Percentiles rank a stretch among this genome's conserved stretches.
Conservation (phyloP, 2,797 vertebrate species). For the Hyperoplus immaculatus region DNA sequence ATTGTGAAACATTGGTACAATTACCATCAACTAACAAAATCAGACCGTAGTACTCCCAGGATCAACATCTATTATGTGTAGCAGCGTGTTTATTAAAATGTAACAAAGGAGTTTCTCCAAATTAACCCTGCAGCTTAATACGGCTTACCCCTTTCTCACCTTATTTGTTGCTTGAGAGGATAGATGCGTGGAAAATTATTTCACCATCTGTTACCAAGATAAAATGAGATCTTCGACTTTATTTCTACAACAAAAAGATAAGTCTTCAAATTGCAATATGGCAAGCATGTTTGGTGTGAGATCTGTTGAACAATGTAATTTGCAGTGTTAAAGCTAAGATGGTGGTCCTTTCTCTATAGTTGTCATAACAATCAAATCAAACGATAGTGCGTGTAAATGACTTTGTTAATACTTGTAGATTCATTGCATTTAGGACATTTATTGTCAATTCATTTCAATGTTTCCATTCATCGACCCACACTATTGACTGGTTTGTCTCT, state of each 20-base stretch:
- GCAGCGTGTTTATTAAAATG: neutral
- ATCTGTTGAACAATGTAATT: constrained; percentile 1
- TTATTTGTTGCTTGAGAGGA: neutral
- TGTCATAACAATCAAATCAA: neutral
- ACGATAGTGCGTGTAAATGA: neutral
- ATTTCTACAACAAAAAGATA: neutral
- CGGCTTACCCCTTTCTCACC: neutral
- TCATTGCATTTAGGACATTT: neutral
- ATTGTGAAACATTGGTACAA: constrained; percentile 3
- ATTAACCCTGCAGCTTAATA: neutral
- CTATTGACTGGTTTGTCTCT: constrained; percentile 1
- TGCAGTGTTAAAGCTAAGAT: neutral
- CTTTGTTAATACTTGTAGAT: neutral
- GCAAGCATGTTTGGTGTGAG: neutral
- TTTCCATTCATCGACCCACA: neutral
- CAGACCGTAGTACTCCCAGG: neutral
- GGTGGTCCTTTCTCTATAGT: neutral
- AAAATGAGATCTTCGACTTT: neutral
- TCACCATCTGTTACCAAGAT: constrained; percentile 4
- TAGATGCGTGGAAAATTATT: neutral
- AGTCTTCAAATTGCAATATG: neutral
- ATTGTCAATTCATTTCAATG: neutral
- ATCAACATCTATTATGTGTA: constrained; percentile 15
- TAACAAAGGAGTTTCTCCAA: neutral
- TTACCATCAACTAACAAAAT: constrained; percentile 1